Base-by-base conservation (phyloP, 2,888 invertebrate genomes). In the Perdita meconis region DNA sequence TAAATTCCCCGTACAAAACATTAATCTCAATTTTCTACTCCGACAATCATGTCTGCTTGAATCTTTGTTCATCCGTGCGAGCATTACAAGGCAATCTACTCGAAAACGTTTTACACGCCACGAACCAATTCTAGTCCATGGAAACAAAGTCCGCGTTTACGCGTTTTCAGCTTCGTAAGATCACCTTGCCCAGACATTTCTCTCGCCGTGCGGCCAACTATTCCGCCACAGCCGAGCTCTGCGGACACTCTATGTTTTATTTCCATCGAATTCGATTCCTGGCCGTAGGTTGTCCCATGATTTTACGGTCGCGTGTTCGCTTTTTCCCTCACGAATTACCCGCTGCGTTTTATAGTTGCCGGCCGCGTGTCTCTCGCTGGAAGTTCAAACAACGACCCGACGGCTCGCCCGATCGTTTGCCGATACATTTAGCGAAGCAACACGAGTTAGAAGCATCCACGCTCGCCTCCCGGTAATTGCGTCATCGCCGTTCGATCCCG, bases 391-490 rank as follows among this genome's bases (percentile, higher is more conserved):
- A 47, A 22, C 47, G 47, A 16, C 47, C 19, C 47, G n/a, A 30
- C 51, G 13, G 30, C 24, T 24, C 50, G 5, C 13, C 30, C 63
- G 59, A 61, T 56, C 66, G 61, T 67, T 74, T 77, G 44, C 68
- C 10, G 59, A 56, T 53, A 61, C 66, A 68, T 61, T 77, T 74
- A 68, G 73, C 73, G 68, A 60, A 47, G 55, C 66, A 72, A 70
- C 64, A 68, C 73, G 50, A 77, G 67, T 73, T 67, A 51, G 47
- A 67, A 72, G 61, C 57, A 60, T 24, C 44, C 22, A 22, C 8
- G 44, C 3, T 22, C 3, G 47, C 19, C 1, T 3, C 47, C n/a
- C 19, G 22, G 47, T 47, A 47, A 47, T 47, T 47, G 47, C 47
- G 12, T 19, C 3, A 22, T 47, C 47, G 47, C 10, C 12, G 22